Conservation (phyloP, 2,113 vertebrate species). For the Sterrhoptilus dennistouni region DNA sequence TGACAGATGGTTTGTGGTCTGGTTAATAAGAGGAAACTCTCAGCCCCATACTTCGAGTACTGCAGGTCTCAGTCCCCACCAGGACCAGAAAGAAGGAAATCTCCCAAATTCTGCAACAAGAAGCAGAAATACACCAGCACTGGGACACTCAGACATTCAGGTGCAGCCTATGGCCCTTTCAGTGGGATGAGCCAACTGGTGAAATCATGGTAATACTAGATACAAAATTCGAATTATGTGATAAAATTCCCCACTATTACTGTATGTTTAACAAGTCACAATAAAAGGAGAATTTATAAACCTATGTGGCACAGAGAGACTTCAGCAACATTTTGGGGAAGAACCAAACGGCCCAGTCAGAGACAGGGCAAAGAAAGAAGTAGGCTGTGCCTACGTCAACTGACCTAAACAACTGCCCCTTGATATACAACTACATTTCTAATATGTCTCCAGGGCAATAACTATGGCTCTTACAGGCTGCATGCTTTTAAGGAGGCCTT, state of each 20-base stretch:
- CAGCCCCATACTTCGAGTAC: background rate
- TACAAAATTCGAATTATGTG: background rate
- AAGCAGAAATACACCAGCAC: background rate
- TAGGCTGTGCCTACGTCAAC: background rate
- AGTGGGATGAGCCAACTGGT: background rate
- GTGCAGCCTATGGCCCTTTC: background rate
- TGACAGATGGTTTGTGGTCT: background rate
- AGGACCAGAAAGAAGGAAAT: background rate
- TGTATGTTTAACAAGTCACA: accelerated
- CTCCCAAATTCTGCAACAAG: background rate
- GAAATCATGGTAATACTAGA: background rate
- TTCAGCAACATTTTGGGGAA: background rate
- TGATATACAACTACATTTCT: background rate
- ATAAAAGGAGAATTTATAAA: background rate
- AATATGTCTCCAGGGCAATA: background rate
- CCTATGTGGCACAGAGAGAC: background rate
- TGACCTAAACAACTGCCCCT: background rate
- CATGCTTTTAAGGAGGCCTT: background rate
- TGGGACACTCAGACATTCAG: background rate
- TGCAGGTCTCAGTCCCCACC: background rate
- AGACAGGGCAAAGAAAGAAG: background rate
- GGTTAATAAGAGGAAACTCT: background rate
- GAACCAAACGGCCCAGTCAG: background rate
- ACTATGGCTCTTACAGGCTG: background rate
- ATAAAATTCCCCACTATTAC: background rate